phyloP scores from a whole-genome alignment of 2,113 vertebrate genomes.

The Hystrix cristata region DNA sequence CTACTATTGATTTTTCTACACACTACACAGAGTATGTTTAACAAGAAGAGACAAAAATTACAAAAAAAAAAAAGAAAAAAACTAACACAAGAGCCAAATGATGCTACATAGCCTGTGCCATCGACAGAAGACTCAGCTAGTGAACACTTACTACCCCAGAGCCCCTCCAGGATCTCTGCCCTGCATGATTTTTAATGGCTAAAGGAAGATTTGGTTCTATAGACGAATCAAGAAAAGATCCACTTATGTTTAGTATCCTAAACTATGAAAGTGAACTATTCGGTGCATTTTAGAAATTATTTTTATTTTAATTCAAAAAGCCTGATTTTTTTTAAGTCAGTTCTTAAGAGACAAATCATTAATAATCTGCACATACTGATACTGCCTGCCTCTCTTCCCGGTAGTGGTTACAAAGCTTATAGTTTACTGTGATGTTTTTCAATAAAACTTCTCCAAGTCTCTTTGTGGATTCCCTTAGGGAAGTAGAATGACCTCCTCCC shows the following conservation, averaged over 20 bases:
- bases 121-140: neutral
- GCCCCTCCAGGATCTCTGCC: neutral
- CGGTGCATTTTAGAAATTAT: neutral
- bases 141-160: neutral
- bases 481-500: neutral
- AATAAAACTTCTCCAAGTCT: neutral
- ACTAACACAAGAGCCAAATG: neutral
- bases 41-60: neutral
- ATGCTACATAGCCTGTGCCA: neutral
- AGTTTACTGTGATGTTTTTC: neutral
- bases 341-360: slow-evolving; percentile 44
- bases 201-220: neutral
- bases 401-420: neutral
- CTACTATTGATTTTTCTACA: slow-evolving; percentile 8
- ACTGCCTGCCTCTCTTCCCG: neutral
- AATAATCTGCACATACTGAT: neutral
- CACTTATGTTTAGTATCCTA: neutral
- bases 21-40: neutral
- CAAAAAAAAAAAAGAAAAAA: neutral
- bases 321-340: neutral
- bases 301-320: slow-evolving; percentile 16
- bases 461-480: neutral
- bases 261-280: neutral
- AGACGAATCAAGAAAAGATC: neutral
- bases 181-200: neutral